Evolutionary conservation across 1,140 invertebrate genomes (phyloP).

Genomic region (Cydia fagiglandana): DNA sequence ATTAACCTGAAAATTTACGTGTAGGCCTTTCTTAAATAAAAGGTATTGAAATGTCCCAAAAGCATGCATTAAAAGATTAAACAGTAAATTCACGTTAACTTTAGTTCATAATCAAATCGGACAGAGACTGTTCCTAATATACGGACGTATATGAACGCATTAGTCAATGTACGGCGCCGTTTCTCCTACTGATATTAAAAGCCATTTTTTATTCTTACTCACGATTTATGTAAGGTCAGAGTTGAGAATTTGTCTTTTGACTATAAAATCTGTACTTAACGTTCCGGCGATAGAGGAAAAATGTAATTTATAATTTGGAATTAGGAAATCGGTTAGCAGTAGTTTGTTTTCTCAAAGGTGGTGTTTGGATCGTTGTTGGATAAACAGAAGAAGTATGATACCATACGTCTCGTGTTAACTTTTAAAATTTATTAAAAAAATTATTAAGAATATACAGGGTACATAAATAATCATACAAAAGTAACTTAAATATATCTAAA

Average conservation of each 20-base stretch:
- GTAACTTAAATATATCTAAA: too few species aligned
- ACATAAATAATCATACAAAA: too few species aligned
- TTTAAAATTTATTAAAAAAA: too few species aligned
- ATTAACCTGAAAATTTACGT: too few species aligned
- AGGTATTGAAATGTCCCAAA: too few species aligned
- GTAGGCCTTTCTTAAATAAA: too few species aligned
- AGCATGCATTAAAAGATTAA: too few species aligned
- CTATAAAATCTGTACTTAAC: constrained; percentile 21
- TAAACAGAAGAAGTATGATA: background rate
- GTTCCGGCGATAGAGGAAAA: background rate
- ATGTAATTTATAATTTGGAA: constrained; percentile 19
- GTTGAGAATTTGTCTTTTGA: constrained; percentile 56
- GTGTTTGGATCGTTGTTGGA: background rate
- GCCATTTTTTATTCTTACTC: constrained; percentile 48
- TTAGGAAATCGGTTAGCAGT: background rate
- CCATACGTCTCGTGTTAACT: background rate
- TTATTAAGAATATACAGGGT: too few species aligned
- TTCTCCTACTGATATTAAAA: constrained; percentile 48
- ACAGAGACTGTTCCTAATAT: background rate
- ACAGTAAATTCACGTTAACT: constrained; percentile 22
- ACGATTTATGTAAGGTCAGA: constrained; percentile 51
- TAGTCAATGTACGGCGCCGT: constrained; percentile 56
- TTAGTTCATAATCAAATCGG: constrained; percentile 10
- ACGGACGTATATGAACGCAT: constrained; percentile 54
- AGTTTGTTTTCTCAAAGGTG: constrained; percentile 32